phyloP scores from a whole-genome alignment of 1,140 invertebrate genomes.

The Orchesella cincta region DNA sequence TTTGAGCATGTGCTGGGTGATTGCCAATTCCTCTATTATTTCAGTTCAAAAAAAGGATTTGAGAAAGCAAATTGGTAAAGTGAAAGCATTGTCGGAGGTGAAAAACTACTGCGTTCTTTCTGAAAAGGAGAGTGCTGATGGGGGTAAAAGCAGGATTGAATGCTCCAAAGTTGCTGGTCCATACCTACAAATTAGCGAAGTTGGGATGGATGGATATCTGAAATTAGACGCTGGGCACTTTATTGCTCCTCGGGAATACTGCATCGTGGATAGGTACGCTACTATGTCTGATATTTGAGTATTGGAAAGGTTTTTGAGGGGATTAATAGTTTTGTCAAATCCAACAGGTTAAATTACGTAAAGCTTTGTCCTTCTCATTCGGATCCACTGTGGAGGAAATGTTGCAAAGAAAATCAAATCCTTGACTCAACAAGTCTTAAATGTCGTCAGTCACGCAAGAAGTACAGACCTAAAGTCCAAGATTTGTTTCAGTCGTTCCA shows the following conservation, averaged over 20 bases:
- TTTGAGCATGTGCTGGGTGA: no score
- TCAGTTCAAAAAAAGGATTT: no score
- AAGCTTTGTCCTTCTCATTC: neutral
- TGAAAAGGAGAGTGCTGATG: no score
- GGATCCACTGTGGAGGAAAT: neutral
- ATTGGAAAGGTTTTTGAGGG: no score
- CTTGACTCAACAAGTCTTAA: neutral
- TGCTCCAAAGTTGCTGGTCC: neutral
- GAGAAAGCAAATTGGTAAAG: no score
- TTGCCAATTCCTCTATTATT: no score
- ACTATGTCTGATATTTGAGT: no score
- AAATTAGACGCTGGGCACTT: neutral
- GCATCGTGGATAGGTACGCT: neutral
- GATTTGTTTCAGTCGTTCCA: neutral
- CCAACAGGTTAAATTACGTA: neutral
- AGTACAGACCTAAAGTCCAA: neutral
- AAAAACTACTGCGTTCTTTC: no score
- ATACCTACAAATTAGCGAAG: no score
- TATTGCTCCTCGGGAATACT: neutral
- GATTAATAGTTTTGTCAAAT: no score
- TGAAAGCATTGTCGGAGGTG: no score
- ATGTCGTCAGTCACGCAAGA: neutral
- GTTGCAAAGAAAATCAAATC: slow-evolving; percentile 17
- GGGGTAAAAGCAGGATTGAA: no score
- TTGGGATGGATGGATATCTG: neutral